phyloP scores from a whole-genome alignment of 2,113 vertebrate genomes.

The Harpagus bidentatus region DNA sequence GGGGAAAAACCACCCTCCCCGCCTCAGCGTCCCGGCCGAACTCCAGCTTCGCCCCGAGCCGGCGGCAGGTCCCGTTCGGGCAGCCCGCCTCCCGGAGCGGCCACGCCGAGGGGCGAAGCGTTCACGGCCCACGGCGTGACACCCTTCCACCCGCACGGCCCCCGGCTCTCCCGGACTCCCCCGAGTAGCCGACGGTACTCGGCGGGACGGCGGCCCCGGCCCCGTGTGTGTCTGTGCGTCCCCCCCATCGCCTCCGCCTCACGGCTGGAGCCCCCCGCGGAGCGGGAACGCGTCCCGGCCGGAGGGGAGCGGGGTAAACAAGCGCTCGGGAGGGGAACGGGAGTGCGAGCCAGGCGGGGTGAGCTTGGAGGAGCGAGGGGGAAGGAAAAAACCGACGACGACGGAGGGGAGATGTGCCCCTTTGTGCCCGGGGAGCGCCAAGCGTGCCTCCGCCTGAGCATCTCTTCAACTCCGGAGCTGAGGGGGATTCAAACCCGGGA shows the following conservation, averaged over 20 bases:
- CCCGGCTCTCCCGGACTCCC: not conserved
- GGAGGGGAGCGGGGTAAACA: not conserved
- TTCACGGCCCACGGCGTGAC: no score
- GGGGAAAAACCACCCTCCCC: not conserved
- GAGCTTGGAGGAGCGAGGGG: no score
- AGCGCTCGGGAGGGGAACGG: no score
- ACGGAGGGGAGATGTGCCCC: not conserved
- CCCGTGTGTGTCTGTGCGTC: no score
- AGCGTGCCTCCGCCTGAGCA: not conserved
- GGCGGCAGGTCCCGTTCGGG: not conserved
- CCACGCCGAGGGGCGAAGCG: not conserved
- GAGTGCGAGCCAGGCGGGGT: no score
- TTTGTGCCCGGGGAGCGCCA: not conserved
- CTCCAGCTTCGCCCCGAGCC: not conserved
- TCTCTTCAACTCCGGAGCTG: not conserved
- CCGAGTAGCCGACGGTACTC: not conserved
- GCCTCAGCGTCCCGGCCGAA: not conserved
- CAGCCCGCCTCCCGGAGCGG: not conserved
- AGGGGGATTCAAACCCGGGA: not conserved
- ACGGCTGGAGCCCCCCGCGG: not conserved
- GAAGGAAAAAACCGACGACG: no score
- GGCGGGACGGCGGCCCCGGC: not conserved
- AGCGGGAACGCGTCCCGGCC: not conserved
- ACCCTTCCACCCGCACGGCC: not conserved
- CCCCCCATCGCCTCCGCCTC: no score